Evolutionary conservation across 2,113 vertebrate species (phyloP).

Genomic region (Empidonax traillii): DNA sequence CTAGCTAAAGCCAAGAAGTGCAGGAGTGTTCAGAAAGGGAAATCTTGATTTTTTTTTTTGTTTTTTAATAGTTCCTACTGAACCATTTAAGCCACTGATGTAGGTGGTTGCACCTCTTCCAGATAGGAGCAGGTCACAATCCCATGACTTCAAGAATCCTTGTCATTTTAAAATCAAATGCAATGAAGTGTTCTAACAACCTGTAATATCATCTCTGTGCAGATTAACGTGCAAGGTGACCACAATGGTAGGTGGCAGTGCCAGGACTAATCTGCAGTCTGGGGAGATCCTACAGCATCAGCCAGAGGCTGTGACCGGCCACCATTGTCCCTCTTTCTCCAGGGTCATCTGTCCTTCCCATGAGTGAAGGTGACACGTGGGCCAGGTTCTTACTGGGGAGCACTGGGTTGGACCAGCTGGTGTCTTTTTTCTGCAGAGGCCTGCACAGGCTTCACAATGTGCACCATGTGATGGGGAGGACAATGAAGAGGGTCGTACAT

Average conservation of each 20-base stretch:
- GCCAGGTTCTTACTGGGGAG: not conserved
- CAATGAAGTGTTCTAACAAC: rapidly evolving
- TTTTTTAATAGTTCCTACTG: not conserved
- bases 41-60: not conserved
- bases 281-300: not conserved
- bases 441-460: not conserved
- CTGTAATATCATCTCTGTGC: not conserved
- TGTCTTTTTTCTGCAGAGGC: not conserved
- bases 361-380: rapidly evolving
- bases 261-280: not conserved
- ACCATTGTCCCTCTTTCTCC: not conserved
- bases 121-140: not conserved
- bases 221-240: rapidly evolving
- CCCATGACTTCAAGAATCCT: not conserved
- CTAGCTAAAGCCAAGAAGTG: not conserved
- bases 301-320: not conserved
- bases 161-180: not conserved
- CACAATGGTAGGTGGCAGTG: rapidly evolving
- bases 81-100: not conserved
- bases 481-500: rapidly evolving
- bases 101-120: not conserved
- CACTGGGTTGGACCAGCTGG: not conserved
- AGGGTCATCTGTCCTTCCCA: not conserved
- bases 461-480: not conserved
- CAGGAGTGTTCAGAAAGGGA: not conserved